Base-by-base conservation (phyloP, 2,888 invertebrate genomes). In the Lamellibrachia satsuma region DNA sequence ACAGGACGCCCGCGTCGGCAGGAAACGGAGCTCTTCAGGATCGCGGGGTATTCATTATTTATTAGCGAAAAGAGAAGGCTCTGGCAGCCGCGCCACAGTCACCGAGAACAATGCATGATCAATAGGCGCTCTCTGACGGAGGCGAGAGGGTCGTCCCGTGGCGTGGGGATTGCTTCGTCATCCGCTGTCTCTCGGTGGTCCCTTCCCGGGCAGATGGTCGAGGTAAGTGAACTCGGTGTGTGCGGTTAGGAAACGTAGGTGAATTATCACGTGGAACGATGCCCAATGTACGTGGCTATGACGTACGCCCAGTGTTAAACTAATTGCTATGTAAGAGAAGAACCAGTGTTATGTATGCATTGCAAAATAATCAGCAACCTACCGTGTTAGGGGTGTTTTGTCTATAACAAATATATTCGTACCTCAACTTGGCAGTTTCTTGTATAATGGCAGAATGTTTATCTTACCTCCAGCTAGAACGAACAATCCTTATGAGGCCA, bases 21-120 rank as follows among this genome's bases (percentile, higher is more conserved):
- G 75, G 75, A 75, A 75, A 75, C 75, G 75, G 75, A 75, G n/a
- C 75, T 15, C 75, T 75, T 75, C 75, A 75, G n/a, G 75, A 75
- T 22, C 2, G 75, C 75, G 15, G 75, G 75, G 6, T 75, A 75
- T 75, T 75, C 75, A 75, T 75, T 75, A 75, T 75, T 75, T 75
- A 75, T 75, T 75, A 75, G 75, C 22, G 75, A 22, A 75, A 75
- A 15, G 75, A 11, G 75, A 75, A 75, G 75, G 75, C 75, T 22
- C 6, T 15, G n/a, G 75, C 75, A 15, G 15, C 75, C n/a, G 22
- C 75, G 75, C 75, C 75, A 15, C 75, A n/a, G 4, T 22, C 75
- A n/a, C 75, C 22, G 75, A 75, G 75, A 75, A 75, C 75, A 75
- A 75, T 75, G 75, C 75, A n/a, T 75, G 75, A 75, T 75, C 75